Evolutionary conservation across 2,888 invertebrate genomes (phyloP).

Genomic region (Cacoxenus indagator): DNA sequence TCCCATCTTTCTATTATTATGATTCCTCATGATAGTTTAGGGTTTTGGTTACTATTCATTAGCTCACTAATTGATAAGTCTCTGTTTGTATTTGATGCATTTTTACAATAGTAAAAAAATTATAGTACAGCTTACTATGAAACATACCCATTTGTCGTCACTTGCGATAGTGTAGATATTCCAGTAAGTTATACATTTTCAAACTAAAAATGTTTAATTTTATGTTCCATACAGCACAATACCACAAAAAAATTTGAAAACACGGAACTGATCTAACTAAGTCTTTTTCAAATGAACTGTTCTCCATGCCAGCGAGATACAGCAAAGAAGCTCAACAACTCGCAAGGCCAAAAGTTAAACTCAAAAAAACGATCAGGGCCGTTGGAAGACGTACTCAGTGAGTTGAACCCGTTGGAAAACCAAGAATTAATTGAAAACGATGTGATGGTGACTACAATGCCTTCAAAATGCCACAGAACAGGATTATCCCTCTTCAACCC

Average conservation of each 20-base stretch:
- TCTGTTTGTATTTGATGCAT: too few species aligned
- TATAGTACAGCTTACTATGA: too few species aligned
- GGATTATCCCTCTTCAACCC: too few species aligned
- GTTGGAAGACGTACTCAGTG: slow-evolving; percentile 47
- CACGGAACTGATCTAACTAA: slow-evolving; percentile 5
- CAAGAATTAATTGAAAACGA: neutral
- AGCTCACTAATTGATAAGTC: too few species aligned
- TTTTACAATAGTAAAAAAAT: too few species aligned
- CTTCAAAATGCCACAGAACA: neutral
- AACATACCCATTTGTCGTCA: too few species aligned
- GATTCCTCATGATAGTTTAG: too few species aligned
- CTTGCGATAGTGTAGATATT: too few species aligned
- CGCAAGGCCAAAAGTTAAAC: slow-evolving; percentile 42
- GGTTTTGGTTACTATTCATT: too few species aligned
- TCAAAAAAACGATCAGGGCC: slow-evolving; percentile 57
- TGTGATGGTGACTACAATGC: neutral
- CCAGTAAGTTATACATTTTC: too few species aligned
- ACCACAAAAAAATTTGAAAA: too few species aligned
- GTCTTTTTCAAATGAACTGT: neutral
- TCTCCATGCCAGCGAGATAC: slow-evolving; percentile 10
- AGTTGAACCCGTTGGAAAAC: slow-evolving; percentile 34
- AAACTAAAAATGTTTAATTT: slow-evolving; percentile 27
- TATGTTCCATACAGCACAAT: slow-evolving; percentile 39
- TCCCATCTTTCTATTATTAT: too few species aligned
- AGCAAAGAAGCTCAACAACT: slow-evolving; percentile 17